Percentiles rank a stretch among this genome's conserved stretches.
phyloP scores from a whole-genome alignment of 2,888 invertebrate species.

The Pteria penguin region DNA sequence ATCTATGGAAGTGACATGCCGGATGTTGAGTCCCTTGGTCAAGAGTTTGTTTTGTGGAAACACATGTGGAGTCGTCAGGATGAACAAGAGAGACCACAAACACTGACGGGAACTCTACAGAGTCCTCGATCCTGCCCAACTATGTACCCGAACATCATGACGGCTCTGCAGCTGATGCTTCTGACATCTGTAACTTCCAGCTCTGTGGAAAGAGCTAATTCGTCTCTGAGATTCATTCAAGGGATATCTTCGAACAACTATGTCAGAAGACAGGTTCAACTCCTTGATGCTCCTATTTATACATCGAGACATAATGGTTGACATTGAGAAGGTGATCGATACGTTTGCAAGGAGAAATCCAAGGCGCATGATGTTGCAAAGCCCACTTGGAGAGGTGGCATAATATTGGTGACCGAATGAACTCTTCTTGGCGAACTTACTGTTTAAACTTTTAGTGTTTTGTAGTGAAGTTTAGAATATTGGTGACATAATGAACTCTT shows the following conservation, averaged over 20 bases:
- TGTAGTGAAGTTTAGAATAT: too few relatives aligned
- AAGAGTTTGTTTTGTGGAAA: conserved; percentile 42
- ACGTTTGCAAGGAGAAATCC: conserved; percentile 23
- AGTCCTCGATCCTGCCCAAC: conserved; percentile 9
- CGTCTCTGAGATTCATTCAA: conserved; percentile 40
- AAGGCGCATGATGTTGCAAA: conserved; percentile 25
- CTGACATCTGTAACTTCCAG: conserved; percentile 37
- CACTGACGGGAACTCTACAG: conserved; percentile 16
- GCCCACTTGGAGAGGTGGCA: too few relatives aligned
- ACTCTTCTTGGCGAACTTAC: too few relatives aligned
- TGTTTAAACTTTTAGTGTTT: too few relatives aligned
- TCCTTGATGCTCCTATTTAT: conserved; percentile 30
- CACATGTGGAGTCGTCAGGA: conserved; percentile 23
- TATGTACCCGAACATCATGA: conserved; percentile 41
- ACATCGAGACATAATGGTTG: conserved; percentile 39
- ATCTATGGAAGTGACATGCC: conserved; percentile 40
- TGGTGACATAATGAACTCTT: too few relatives aligned
- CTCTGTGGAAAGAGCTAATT: conserved; percentile 42
- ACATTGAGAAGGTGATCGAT: conserved; percentile 19
- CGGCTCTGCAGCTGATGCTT: conserved; percentile 29
- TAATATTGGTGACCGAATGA: too few relatives aligned
- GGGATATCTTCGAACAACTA: conserved; percentile 32
- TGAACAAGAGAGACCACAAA: background rate
- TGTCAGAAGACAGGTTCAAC: conserved; percentile 45
- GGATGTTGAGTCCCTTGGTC: conserved; percentile 29